Base-by-base conservation (phyloP, 2,888 invertebrate species). In the Ischnura elegans region DNA sequence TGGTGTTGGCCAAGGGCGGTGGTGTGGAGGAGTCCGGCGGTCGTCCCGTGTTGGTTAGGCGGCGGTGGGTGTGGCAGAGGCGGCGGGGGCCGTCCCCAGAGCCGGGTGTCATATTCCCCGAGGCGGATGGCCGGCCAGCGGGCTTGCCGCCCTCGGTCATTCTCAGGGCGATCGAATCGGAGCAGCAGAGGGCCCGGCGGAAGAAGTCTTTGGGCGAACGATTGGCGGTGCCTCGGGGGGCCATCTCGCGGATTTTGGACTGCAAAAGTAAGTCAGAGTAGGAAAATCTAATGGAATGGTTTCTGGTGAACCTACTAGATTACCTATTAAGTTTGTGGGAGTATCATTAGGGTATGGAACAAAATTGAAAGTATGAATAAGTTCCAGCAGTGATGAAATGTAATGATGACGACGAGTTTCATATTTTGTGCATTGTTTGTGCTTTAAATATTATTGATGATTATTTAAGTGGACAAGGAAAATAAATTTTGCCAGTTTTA, bases 191-290 rank as follows among this genome's bases (percentile, higher is more conserved):
- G 43, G 36, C 2, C 19, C 21, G 51, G 16, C 21, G 25, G 25
- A 61, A 61, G 36, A 42, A 36, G 19, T 55, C 51, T 3, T 13
- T 90, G 42, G 43, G 36, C 25, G 61, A 90, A 25, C 90, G 61
- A 0, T 42, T 61, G 36, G 43, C 42, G 2, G 25, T n/a, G 10
- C 61, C 90, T 6, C 90, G 90, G 25, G 36, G 19, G 5, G 66
- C 61, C 13, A 55, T 90, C 61, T 90, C 66, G n/a, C 61, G 43
- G 61, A 90, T 90, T 43, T 55, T 61, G 36, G 46, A 87, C 21
- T 55, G 51, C 25, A 90, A 61, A 90, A 90, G 90, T 90, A 90
- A 90, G 90, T 61, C 61, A n/a, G n/a, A n/a, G n/a, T n/a, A n/a
- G n/a, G n/a, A n/a, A n/a, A n/a, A n/a, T n/a, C n/a, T n/a, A n/a